Evolutionary conservation across 1,140 invertebrate genomes (phyloP).

Genomic region (Tenebrio molitor): DNA sequence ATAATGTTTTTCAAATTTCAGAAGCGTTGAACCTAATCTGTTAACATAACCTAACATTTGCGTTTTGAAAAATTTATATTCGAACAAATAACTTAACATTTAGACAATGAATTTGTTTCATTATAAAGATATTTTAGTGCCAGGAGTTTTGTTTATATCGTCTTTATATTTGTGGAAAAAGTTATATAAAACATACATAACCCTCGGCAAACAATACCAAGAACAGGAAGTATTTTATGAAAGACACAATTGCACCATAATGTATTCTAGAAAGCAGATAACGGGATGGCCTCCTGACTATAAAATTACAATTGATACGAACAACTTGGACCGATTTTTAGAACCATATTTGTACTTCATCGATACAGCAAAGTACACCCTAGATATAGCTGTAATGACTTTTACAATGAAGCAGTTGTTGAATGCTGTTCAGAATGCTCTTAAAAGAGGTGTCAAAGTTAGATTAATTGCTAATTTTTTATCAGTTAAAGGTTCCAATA

Average conservation of each 20-base stretch:
- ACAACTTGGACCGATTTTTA: constrained; percentile 44
- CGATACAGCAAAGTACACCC: constrained; percentile 43
- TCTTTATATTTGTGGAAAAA: constrained; percentile 47
- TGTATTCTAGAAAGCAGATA: constrained; percentile 46
- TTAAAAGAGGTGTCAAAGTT: constrained; percentile 49
- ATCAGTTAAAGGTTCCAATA: neutral
- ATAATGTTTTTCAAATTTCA: too few species aligned
- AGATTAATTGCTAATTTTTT: constrained; percentile 51
- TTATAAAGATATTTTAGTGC: neutral
- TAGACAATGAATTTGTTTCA: neutral
- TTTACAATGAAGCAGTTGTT: constrained; percentile 41
- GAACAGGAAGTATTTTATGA: constrained; percentile 45
- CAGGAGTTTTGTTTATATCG: constrained; percentile 34
- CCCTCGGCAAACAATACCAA: constrained; percentile 20
- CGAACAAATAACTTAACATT: too few species aligned
- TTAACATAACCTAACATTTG: too few species aligned
- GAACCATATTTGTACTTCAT: constrained; percentile 55
- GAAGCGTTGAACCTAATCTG: too few species aligned
- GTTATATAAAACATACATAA: constrained; percentile 41
- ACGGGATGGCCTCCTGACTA: constrained; percentile 50
- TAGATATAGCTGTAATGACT: constrained; percentile 51
- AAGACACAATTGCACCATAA: constrained; percentile 53
- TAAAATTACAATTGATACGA: constrained; percentile 29
- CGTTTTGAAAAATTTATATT: too few species aligned
- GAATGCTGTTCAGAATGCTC: constrained; percentile 43